phyloP scores from a whole-genome alignment of 1,140 invertebrate species.

The Leptoteleia sp. region DNA sequence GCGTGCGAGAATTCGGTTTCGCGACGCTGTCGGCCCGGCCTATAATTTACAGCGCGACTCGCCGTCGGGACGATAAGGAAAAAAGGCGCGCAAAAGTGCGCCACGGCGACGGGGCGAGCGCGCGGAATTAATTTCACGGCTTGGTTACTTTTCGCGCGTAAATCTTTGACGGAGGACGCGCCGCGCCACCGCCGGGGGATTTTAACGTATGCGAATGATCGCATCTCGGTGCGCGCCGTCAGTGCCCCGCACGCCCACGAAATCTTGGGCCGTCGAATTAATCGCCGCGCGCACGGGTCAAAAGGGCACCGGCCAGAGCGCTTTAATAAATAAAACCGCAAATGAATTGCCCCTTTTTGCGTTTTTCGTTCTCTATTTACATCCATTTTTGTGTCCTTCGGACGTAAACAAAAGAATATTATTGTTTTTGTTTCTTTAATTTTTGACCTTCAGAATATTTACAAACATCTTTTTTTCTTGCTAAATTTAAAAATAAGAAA shows the following conservation, averaged over 20 bases:
- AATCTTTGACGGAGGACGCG: constrained; percentile 57
- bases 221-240: constrained; percentile 29
- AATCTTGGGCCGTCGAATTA: constrained; percentile 34
- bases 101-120: constrained; percentile 24
- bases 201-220: constrained; percentile 56
- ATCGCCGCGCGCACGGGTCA: constrained; percentile 13
- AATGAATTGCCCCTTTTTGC: no score
- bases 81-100: constrained; percentile 13
- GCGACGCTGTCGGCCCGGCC: constrained; percentile 8
- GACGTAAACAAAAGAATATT: no score
- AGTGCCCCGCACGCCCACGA: constrained; percentile 38
- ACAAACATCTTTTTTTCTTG: no score
- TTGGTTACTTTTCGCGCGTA: constrained; percentile 51
- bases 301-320: background rate
- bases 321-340: no score
- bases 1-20: constrained; percentile 25
- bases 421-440: no score
- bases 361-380: no score
- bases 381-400: no score
- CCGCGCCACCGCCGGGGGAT: constrained; percentile 18
- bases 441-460: no score
- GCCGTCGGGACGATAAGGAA: background rate
- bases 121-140: constrained; percentile 57
- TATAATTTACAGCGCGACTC: constrained; percentile 32
- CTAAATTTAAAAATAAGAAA: no score